Evolutionary conservation across 2,113 vertebrate genomes (phyloP), one percentile per base, ranked within the genome.

Genomic region (Ahaetulla prasina): DNA sequence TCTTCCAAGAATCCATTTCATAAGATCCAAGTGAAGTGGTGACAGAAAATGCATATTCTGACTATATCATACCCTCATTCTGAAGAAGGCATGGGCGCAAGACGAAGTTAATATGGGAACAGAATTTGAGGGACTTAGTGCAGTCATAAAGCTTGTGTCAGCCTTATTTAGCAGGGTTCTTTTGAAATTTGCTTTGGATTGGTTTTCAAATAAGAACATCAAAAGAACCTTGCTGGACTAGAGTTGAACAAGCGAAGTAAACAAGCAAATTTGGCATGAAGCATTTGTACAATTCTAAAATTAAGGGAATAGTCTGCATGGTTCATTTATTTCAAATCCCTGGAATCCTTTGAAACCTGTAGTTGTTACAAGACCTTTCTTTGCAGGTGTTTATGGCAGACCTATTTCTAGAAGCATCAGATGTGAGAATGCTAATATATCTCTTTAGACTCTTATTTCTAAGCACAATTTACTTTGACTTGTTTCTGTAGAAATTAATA

Each of bases 401-500:
- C 30, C 53, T 89, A 89, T 85, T 89, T 93, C 63, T 63, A 60
- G 53, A 39, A 80, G 85, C 39, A 74, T 90, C 47, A 50, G 39
- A 52, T 60, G 47, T 85, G 25, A 54, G 47, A 85, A 89, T 89
- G 52, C 55, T 91, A 54, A 63, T 85, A 14, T 60, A 88, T 63
- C 10, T 89, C 88, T 80, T 63, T 85, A 85, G 74, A 80, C 74
- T 85, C 8, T 22, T 89, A n/a, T 54, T 35, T 53, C 30, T 30
- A 60, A 89, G 43, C 54, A 85, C n/a, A 89, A 89, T 49, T 92
- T 92, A 89, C 74, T 92, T 60, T 54, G 53, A 89, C 89, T 92
- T 89, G 52, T 47, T 63, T 60, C 9, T 39, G 45, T 55, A 89
- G 45, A 89, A 92, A 89, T 63, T 92, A 85, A 60, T 49, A 80